Base-by-base conservation (phyloP, 2,888 invertebrate species). In the Phasia obesa region DNA sequence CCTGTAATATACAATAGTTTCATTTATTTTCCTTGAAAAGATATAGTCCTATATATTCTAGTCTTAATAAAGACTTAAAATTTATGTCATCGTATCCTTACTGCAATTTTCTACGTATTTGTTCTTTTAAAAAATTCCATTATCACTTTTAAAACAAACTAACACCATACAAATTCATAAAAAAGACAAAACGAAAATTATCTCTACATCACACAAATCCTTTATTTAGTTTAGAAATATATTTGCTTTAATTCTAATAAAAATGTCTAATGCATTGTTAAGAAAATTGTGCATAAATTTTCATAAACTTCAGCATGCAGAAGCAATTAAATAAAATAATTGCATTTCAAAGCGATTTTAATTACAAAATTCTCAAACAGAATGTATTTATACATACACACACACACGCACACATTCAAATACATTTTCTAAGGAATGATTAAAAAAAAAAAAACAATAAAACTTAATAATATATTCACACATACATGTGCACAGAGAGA, bases 321-420 rank as follows among this genome's bases (percentile, higher is more conserved):
- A 79, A 84, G 85, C 84, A 82, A 84, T 85, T 81, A 84, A 84
- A 84, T 77, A 51, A 85, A 82, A 85, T 84, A 85, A 85, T 85
- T 85, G 79, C 85, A 84, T 77, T 77, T 85, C 71, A 71, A 85
- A 85, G 75, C 79, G 74, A 85, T 85, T 85, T 85, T 81, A 85
- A 85, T 85, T 85, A 80, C 77, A 82, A 85, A 84, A 82, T 85
- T 81, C 76, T 82, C 73, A 35, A 80, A 77, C 62, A 79, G 73
- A 84, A 70, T 84, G 25, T 60, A 64, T 78, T 71, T 62, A 9
- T 11, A 47, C 53, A 55, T 7, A 19, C 51, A 19, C 60, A 80
- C 35, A 42, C 19, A 25, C n/a, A 44, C n/a, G 4, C n/a, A 60
- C 7, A 42, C 27, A 53, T 11, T n/a, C 44, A n/a, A n/a, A n/a